Conservation (phyloP, 1,140 invertebrate species). For the Halotydeus destructor region DNA sequence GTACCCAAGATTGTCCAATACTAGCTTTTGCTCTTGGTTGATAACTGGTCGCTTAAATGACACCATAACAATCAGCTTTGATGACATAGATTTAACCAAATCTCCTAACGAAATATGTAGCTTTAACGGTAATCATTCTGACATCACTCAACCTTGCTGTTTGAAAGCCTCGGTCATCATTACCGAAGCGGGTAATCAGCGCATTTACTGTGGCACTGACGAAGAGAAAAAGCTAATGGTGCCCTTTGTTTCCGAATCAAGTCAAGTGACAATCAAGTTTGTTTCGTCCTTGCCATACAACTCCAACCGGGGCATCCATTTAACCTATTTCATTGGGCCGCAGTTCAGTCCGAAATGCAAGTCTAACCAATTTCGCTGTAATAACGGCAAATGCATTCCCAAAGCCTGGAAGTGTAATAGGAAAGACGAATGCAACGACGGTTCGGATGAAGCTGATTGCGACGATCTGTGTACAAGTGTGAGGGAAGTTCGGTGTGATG, state of each 20-base stretch:
- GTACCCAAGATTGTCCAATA: too few species aligned
- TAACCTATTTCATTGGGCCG: slow-evolving; percentile 11
- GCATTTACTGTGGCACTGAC: slow-evolving; percentile 7
- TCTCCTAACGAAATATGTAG: too few species aligned
- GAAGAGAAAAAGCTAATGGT: slow-evolving; percentile 1
- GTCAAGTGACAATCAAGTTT: slow-evolving; percentile 14
- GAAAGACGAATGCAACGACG: slow-evolving; percentile 11
- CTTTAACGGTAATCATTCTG: too few species aligned
- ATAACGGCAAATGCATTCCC: slow-evolving; percentile 12
- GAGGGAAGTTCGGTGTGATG: slow-evolving; percentile 13
- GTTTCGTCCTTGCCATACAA: slow-evolving; percentile 1
- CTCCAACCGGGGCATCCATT: slow-evolving; percentile 12
- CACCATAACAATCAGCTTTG: too few species aligned
- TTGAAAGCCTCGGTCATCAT: too few species aligned
- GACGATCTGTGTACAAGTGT: not conserved
- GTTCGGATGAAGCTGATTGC: slow-evolving; percentile 13
- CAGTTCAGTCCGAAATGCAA: not conserved
- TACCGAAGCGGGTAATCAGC: slow-evolving; percentile 6
- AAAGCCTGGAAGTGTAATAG: slow-evolving; percentile 11
- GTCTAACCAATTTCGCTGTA: slow-evolving; percentile 8
- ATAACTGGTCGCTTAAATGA: too few species aligned
- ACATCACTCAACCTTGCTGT: too few species aligned
- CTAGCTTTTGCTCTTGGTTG: too few species aligned
- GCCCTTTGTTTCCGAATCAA: slow-evolving; percentile 7
- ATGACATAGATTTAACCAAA: too few species aligned